phyloP scores from a whole-genome alignment of 1,140 invertebrate species.

The Lamellibrachia luymesi region DNA sequence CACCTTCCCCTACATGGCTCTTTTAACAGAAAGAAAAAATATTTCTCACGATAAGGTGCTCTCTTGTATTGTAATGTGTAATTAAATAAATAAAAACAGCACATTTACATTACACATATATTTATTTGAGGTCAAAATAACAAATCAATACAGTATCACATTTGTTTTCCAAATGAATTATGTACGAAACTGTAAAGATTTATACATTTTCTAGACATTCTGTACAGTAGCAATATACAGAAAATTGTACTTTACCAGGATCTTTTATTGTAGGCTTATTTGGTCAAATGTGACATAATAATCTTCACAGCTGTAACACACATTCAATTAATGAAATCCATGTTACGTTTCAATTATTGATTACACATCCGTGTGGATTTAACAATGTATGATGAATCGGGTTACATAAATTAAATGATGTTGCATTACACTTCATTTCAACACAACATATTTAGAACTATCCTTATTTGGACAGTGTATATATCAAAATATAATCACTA shows the following conservation, averaged over 20 bases:
- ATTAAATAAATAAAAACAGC: neutral
- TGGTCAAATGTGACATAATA: neutral
- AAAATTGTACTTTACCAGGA: neutral
- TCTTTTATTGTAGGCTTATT: neutral
- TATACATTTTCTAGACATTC: neutral
- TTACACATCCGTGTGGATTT: neutral
- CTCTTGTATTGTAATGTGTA: neutral
- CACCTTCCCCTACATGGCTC: too few species aligned
- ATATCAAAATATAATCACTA: constrained; percentile 2
- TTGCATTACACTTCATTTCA: neutral
- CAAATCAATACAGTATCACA: neutral
- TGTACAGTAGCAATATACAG: neutral
- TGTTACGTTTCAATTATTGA: neutral
- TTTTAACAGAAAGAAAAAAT: too few species aligned
- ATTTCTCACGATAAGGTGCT: too few species aligned
- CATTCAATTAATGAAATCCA: constrained; percentile 1
- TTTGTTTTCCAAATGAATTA: neutral
- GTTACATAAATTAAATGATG: neutral
- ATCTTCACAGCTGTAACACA: neutral
- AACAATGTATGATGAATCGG: neutral
- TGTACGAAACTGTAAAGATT: neutral
- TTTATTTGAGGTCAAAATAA: neutral
- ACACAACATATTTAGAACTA: neutral
- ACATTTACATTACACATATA: neutral
- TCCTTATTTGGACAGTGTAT: neutral